A percentile compares a stretch with the other conserved stretches of the same genome.
phyloP scores from a whole-genome alignment of 2,888 invertebrate genomes.

The Hemicrepidius hirtus region DNA sequence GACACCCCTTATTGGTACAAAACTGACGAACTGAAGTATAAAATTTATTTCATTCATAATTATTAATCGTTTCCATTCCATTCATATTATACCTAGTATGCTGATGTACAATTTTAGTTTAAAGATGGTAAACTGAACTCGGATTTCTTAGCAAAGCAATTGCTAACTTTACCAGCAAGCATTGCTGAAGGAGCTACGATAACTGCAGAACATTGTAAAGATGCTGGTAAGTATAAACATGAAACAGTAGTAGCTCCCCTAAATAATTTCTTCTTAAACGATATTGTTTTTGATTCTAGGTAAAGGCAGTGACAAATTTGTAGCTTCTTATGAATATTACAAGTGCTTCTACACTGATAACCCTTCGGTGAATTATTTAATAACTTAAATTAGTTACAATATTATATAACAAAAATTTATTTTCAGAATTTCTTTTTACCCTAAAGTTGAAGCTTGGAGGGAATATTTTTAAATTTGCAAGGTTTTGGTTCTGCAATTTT shows the following conservation, averaged over 20 bases:
- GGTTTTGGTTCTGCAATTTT: not conserved
- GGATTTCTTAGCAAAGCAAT: conserved; percentile 21
- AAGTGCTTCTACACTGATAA: conserved; percentile 45
- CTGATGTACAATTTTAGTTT: conserved; percentile 23
- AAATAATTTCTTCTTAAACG: too few species aligned
- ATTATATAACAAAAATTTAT: not conserved
- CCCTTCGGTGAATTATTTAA: conserved; percentile 27
- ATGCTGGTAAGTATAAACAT: conserved; percentile 28
- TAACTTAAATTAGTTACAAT: not conserved
- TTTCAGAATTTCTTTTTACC: conserved; percentile 15
- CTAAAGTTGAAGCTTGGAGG: not conserved
- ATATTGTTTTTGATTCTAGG: conserved; percentile 4
- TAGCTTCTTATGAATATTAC: conserved; percentile 30
- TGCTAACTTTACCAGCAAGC: conserved; percentile 27
- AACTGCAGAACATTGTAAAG: conserved; percentile 26
- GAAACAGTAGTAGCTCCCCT: too few species aligned
- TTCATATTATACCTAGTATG: not conserved
- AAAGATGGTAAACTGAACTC: conserved; percentile 42
- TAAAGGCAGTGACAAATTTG: conserved; percentile 29
- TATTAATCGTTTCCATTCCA: too few species aligned
- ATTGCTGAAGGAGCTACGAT: conserved; percentile 12
- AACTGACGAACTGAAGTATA: too few species aligned
- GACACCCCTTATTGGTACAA: too few species aligned
- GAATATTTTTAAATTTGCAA: not conserved
- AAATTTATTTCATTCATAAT: too few species aligned